Conservation (phyloP, 2,113 vertebrate genomes). For the Polyodon spathula region DNA sequence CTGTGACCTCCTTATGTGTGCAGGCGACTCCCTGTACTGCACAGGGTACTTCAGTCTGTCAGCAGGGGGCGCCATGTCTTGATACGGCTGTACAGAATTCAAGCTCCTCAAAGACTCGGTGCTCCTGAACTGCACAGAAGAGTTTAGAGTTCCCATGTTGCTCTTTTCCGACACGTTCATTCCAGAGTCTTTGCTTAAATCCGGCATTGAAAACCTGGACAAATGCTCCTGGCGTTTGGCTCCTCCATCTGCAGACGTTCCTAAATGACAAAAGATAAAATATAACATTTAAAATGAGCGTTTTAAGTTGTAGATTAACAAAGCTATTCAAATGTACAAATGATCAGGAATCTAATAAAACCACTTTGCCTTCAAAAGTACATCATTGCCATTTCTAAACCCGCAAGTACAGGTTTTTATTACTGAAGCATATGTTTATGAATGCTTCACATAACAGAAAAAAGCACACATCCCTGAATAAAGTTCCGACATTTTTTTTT, state of each 20-base stretch:
- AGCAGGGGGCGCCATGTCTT: slow-evolving; percentile 70
- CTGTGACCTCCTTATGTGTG: slow-evolving; percentile 61
- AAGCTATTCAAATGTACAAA: too few species aligned
- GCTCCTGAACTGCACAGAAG: slow-evolving; percentile 81
- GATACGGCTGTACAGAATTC: slow-evolving; percentile 71
- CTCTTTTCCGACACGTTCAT: slow-evolving; percentile 94
- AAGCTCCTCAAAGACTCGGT: slow-evolving; percentile 87
- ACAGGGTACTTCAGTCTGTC: slow-evolving; percentile 59
- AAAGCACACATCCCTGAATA: too few species aligned
- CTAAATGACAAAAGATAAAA: slow-evolving; percentile 45
- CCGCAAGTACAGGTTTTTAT: too few species aligned
- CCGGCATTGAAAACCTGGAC: slow-evolving; percentile 94
- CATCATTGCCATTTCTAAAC: too few species aligned
- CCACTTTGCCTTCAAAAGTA: too few species aligned
- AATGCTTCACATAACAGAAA: too few species aligned
- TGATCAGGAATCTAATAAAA: too few species aligned
- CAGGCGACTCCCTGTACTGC: slow-evolving; percentile 61
- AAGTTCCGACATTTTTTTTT: too few species aligned
- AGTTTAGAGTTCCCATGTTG: slow-evolving; percentile 83
- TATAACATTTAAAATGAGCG: not conserved
- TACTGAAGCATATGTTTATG: too few species aligned
- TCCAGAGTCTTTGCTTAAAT: slow-evolving; percentile 95
- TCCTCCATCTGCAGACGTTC: slow-evolving; percentile 75
- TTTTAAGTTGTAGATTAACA: too few species aligned
- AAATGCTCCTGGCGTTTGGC: slow-evolving; percentile 87